Evolutionary conservation across 2,888 invertebrate genomes (phyloP).

Genomic region (Nymphalis urticae): DNA sequence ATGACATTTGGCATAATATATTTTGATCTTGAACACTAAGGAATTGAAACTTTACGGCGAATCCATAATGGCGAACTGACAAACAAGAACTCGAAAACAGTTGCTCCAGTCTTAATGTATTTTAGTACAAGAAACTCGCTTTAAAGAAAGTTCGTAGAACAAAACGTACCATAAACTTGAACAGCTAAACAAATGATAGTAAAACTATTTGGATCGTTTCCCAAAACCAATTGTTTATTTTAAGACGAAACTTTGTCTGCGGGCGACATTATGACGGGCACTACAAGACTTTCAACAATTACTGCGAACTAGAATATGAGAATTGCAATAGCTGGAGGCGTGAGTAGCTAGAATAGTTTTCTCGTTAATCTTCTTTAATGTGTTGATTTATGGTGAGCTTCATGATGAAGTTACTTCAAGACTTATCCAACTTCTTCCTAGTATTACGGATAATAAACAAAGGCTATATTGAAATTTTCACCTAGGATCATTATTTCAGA

Average conservation of each 20-base stretch:
- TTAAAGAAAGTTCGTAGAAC: neutral
- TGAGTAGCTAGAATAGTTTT: constrained; percentile 45
- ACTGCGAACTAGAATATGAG: constrained; percentile 67
- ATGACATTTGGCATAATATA: no score
- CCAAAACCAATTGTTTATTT: constrained; percentile 31
- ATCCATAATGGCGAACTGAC: neutral
- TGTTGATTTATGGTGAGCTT: constrained; percentile 9
- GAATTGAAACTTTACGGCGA: no score
- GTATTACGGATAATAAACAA: neutral
- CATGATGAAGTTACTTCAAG: neutral
- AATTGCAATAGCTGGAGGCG: constrained; percentile 71
- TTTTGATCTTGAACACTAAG: no score
- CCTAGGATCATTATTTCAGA: neutral
- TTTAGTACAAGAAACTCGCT: neutral
- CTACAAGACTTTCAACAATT: constrained; percentile 60
- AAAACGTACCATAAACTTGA: neutral
- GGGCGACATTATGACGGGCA: constrained; percentile 67
- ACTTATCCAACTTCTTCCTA: neutral
- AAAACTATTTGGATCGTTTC: neutral
- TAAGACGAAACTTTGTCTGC: constrained; percentile 52
- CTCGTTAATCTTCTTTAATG: constrained; percentile 14
- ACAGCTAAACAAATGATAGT: neutral
- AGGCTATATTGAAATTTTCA: neutral
- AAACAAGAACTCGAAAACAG: neutral
- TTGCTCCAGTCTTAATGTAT: neutral